Evolutionary conservation across 2,888 invertebrate species (phyloP), one percentile per base, ranked within the genome.

Genomic region (Hypercompe scribonia): DNA sequence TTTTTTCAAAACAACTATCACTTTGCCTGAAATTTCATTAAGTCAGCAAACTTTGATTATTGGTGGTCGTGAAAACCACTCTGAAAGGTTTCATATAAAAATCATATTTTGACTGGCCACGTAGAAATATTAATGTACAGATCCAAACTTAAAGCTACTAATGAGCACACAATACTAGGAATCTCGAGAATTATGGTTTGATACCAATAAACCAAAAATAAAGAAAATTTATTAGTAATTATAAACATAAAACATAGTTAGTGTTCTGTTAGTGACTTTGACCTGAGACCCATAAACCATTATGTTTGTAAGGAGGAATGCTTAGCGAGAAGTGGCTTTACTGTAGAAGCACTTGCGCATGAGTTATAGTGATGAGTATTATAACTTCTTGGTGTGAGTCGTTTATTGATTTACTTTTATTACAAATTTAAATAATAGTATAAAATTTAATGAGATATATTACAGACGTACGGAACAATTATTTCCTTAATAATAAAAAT

Each of bases 291-390:
- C 65, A n/a, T 74, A 73, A 71, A 75, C 77, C 72, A 72, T 71
- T 77, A 36, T 72, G 74, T 74, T 72, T 71, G 71, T 69, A 77
- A 79, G n/a, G 1, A 54, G 15, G 58, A 28, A 61, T 31, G 31
- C 77, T 50, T 84, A 81, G 84, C 75, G 84, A 84, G 80, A 71
- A 70, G 75, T 68, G 78, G 73, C 74, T 74, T 76, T 50, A 75
- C 70, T 75, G 71, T 71, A 65, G 71, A 76, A 75, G 68, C 67
- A 76, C 71, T 72, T 64, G 70, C 64, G 71, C 13, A 76, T 81
- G 81, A 81, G 58, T 72, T 71, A 71, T 74, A 72, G n/a, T 68
- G 15, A 66, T 66, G 18, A 42, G 31, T 65, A 65, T 65, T 1
- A 34, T 21, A 8, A 28, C 24, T 54, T 10, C n/a, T 10, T 50